phyloP scores from a whole-genome alignment of 2,888 invertebrate species.

The Exephanes ischioxanthus region DNA sequence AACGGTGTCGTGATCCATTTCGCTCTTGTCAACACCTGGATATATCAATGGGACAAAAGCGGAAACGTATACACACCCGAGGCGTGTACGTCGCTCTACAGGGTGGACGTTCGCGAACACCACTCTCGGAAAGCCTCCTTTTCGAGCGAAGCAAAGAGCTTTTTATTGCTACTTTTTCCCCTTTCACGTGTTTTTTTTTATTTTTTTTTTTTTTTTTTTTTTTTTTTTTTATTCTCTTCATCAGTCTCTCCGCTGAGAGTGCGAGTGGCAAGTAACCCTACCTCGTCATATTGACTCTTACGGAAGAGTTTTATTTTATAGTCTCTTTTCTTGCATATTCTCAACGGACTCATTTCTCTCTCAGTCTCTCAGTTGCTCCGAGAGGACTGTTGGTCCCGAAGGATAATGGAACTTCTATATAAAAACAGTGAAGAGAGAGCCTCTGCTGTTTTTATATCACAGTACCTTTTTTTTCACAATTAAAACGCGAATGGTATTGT shows the following conservation, averaged over 20 bases:
- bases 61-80: slow-evolving; percentile 44
- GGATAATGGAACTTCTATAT: neutral
- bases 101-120: slow-evolving; percentile 42
- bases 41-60: slow-evolving; percentile 56
- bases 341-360: neutral
- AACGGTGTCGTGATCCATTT: slow-evolving; percentile 18
- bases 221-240: neutral
- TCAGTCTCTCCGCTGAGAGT: neutral
- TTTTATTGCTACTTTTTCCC: slow-evolving; percentile 37
- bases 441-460: neutral
- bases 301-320: neutral
- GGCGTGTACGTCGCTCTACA: slow-evolving; percentile 42
- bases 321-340: neutral
- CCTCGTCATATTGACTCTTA: slow-evolving; percentile 13
- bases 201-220: slow-evolving; percentile 9
- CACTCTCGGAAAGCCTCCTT: slow-evolving; percentile 41
- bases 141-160: slow-evolving; percentile 40
- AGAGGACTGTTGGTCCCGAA: neutral
- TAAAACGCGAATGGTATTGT: neutral
- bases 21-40: slow-evolving; percentile 31
- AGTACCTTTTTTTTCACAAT: neutral
- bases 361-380: neutral
- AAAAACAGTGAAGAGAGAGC: no score
- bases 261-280: neutral
- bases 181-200: slow-evolving; percentile 7